phyloP scores from a whole-genome alignment of 2,888 invertebrate genomes.

The Rutpela maculata region DNA sequence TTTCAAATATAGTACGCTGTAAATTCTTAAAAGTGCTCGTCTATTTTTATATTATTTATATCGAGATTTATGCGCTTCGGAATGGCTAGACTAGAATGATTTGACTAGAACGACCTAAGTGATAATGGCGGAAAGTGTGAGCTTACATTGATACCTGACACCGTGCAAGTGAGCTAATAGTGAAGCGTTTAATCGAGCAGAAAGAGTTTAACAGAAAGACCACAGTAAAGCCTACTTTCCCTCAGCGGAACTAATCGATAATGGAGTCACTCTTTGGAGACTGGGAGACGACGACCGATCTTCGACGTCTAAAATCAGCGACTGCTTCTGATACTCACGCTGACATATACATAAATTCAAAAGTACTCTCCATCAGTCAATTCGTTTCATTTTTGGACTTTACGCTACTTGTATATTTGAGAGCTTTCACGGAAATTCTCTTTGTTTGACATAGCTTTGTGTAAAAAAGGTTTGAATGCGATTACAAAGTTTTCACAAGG shows the following conservation, averaged over 20 bases:
- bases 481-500: background rate
- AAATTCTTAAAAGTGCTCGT: background rate
- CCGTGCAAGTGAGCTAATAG: constrained; percentile 16
- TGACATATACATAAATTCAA: constrained; percentile 10
- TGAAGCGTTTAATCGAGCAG: constrained; percentile 17
- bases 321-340: background rate
- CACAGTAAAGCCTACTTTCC: constrained; percentile 22
- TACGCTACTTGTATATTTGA: background rate
- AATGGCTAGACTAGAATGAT: background rate
- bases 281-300: constrained; percentile 17
- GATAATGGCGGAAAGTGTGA: constrained; percentile 11
- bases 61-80: too few species aligned
- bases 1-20: background rate
- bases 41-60: background rate
- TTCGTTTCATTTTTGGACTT: background rate
- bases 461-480: background rate
- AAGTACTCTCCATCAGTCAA: constrained; percentile 5
- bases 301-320: constrained; percentile 18
- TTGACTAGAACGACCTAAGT: constrained; percentile 14
- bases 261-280: constrained; percentile 15
- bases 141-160: constrained; percentile 18
- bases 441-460: constrained; percentile 5
- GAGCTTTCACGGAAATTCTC: background rate
- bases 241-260: constrained; percentile 22
- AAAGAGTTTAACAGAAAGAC: constrained; percentile 23